phyloP scores from a whole-genome alignment of 1,140 invertebrate species.

The Reticulitermes speratus region DNA sequence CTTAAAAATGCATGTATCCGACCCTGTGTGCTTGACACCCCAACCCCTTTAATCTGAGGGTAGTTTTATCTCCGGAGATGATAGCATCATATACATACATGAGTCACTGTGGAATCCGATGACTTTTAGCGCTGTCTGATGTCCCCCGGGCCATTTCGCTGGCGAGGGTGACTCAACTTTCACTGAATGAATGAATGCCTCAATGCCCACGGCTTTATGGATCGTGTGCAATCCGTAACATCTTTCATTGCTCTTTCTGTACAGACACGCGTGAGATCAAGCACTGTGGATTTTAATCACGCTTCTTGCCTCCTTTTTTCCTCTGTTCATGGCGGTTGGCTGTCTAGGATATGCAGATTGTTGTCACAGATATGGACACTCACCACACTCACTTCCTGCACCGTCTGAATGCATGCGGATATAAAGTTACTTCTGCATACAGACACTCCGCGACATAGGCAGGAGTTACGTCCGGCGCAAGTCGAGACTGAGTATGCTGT shows the following conservation, averaged over 20 bases:
- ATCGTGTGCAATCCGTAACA: conserved; percentile 6
- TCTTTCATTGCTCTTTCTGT: neutral
- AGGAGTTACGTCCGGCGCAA: too few relatives aligned
- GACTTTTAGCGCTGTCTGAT: conserved; percentile 4
- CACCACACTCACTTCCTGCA: too few relatives aligned
- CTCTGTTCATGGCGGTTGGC: neutral
- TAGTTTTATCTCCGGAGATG: conserved; percentile 13
- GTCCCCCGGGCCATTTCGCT: conserved; percentile 5
- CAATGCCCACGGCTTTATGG: neutral
- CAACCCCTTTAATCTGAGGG: neutral
- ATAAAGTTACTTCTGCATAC: too few relatives aligned
- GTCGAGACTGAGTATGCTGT: too few relatives aligned
- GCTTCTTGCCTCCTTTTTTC: neutral
- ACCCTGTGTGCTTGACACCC: neutral
- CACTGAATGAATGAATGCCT: neutral
- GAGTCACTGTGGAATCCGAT: neutral
- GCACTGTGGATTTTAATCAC: neutral
- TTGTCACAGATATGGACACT: neutral
- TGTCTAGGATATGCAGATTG: neutral
- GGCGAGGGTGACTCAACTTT: neutral
- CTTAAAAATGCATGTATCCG: too few relatives aligned
- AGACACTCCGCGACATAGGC: too few relatives aligned
- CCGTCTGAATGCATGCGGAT: too few relatives aligned
- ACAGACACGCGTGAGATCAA: neutral
- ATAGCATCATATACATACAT: neutral